Conservation (phyloP, 2,888 invertebrate genomes). For the Lepidocyrtinus sp. region DNA sequence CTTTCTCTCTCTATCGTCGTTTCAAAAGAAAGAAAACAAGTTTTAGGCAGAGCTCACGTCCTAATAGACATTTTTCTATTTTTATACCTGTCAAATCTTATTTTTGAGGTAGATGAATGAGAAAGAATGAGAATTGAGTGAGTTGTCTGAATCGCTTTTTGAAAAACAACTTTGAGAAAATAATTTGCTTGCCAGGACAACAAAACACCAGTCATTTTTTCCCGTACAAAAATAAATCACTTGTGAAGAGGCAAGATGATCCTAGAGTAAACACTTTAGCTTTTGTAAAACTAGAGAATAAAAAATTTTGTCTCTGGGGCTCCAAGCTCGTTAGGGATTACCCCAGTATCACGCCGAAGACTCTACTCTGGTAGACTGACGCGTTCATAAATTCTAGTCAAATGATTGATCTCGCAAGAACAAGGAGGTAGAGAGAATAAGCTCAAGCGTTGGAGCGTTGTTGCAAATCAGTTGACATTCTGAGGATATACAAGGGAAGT, state of each 20-base stretch:
- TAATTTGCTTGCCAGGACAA: constrained; percentile 4
- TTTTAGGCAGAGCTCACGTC: background rate
- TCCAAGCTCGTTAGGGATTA: constrained; percentile 9
- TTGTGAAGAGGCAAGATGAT: background rate
- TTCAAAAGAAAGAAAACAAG: constrained; percentile 11
- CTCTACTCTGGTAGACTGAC: background rate
- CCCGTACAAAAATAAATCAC: background rate
- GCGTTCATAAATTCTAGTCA: constrained; percentile 28
- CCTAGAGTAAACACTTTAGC: constrained; percentile 13
- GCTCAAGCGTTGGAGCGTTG: background rate
- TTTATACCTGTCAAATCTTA: constrained; percentile 51
- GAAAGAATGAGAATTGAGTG: constrained; percentile 51
- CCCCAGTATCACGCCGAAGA: background rate
- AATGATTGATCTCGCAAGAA: constrained; percentile 62
- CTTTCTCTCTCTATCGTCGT: background rate
- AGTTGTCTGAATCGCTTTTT: constrained; percentile 9
- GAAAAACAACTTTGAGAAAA: constrained; percentile 10
- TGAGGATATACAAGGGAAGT: no score
- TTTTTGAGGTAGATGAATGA: constrained; percentile 44
- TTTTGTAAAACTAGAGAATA: background rate
- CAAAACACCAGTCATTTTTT: constrained; percentile 15
- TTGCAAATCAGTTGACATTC: no score
- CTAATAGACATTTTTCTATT: constrained; percentile 53
- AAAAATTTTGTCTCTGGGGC: background rate
- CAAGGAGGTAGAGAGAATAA: constrained; percentile 49